Evolutionary conservation across 2,113 vertebrate genomes (phyloP).

Genomic region (Actenoides lindsayi): DNA sequence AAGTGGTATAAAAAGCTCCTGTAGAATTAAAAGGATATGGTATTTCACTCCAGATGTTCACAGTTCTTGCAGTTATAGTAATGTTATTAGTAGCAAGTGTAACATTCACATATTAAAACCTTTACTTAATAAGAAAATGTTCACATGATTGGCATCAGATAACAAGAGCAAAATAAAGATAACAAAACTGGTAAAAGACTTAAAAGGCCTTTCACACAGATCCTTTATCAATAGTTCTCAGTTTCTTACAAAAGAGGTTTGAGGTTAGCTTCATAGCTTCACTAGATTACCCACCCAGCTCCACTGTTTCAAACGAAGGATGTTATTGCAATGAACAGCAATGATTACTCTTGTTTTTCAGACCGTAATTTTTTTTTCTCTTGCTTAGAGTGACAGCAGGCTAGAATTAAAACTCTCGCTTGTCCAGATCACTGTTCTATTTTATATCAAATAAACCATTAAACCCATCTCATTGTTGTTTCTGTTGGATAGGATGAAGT

Average conservation of each 20-base stretch:
- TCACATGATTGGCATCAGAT: neutral
- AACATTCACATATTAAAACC: neutral
- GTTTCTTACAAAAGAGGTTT: neutral
- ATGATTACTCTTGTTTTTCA: neutral
- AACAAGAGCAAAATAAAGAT: neutral
- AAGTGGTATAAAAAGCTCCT: neutral
- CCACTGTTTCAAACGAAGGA: neutral
- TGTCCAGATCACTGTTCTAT: neutral
- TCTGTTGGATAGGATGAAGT: neutral
- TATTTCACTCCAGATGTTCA: neutral
- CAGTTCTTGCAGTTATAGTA: neutral
- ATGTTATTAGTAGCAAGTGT: neutral
- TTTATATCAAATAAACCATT: neutral
- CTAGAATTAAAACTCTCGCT: neutral
- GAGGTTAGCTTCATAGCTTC: neutral
- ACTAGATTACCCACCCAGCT: neutral
- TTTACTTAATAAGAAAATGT: neutral
- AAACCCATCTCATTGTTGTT: rapidly evolving
- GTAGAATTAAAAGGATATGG: neutral
- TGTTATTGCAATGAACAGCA: neutral
- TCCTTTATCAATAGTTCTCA: neutral
- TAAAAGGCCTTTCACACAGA: neutral
- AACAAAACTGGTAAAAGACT: neutral
- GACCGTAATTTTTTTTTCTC: neutral
- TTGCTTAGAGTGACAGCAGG: neutral